A percentile compares a stretch with the other conserved stretches of the same genome.
These are phyloP conservation scores for Neoseiulus cucumeris DNA, from an alignment of 1,140 invertebrate species.

Conservation along the genomic window DNA sequence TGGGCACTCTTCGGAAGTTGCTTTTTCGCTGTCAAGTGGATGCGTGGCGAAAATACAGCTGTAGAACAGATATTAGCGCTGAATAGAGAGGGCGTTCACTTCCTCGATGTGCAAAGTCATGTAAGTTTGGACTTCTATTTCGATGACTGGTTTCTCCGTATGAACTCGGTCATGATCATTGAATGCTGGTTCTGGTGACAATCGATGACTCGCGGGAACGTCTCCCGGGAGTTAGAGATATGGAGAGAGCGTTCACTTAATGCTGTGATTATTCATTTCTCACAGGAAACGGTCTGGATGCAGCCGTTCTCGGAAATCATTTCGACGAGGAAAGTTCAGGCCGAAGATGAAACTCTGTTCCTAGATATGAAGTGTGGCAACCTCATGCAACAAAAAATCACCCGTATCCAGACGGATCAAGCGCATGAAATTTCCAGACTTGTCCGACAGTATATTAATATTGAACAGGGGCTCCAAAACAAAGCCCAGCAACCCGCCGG, in stretches of 20 bases:
- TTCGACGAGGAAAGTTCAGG: conserved; percentile 73
- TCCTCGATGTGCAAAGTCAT: conserved; percentile 74
- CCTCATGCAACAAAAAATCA: conserved; percentile 82
- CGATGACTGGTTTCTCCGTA: no score
- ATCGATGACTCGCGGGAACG: no score
- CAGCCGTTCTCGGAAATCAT: conserved; percentile 88
- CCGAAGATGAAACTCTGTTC: conserved; percentile 76
- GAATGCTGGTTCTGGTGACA: no score
- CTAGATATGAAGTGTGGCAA: conserved; percentile 94
- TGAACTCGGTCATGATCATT: no score
- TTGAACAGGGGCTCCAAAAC: conserved; percentile 38
- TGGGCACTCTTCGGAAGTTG: conserved; percentile 93
- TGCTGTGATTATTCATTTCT: no score
- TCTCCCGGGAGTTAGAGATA: no score
- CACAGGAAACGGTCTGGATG: conserved; percentile 59
- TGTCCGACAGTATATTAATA: conserved; percentile 84
- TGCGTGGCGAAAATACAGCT: conserved; percentile 16
- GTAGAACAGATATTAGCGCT: conserved; percentile 65
- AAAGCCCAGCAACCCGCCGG: conserved; percentile 6
- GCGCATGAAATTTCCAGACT: conserved; percentile 57
- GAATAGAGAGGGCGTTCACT: conserved; percentile 76
- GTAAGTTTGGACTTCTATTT: conserved; percentile 35
- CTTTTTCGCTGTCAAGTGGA: conserved; percentile 70
- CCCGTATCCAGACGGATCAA: conserved; percentile 85
- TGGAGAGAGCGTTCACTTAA: no score